Percentiles rank a stretch among this genome's conserved stretches.
phyloP scores from a whole-genome alignment of 1,140 invertebrate species.

The Pygmarrhopalites habei region DNA sequence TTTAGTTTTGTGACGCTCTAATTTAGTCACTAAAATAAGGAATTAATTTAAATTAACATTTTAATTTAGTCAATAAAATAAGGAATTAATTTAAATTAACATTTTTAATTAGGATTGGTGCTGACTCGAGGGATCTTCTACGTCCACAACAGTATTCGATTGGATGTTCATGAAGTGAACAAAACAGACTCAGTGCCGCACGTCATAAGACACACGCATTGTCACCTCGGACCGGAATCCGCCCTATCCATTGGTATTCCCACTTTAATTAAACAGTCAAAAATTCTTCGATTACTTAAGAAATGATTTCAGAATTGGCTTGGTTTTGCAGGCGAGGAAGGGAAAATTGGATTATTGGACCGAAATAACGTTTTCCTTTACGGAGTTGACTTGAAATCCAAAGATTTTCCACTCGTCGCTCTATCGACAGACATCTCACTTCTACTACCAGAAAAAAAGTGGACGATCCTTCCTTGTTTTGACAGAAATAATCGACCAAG shows the following conservation, averaged over 20 bases:
- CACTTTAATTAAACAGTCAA: too few relatives aligned
- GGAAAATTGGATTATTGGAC: slow-evolving; percentile 23
- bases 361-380: slow-evolving; percentile 21
- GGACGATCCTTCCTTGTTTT: slow-evolving; percentile 19
- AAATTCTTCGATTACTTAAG: too few relatives aligned
- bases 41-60: too few relatives aligned
- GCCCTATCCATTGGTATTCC: too few relatives aligned
- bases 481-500: slow-evolving; percentile 25
- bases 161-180: not conserved
- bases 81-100: too few relatives aligned
- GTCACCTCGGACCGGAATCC: not conserved
- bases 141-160: slow-evolving; percentile 4
- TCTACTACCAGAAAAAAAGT: not conserved
- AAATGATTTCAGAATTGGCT: too few relatives aligned
- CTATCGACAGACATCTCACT: slow-evolving; percentile 21
- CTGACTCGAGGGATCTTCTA: slow-evolving; percentile 2
- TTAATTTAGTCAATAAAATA: too few relatives aligned
- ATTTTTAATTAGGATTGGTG: not conserved
- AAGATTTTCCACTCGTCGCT: slow-evolving; percentile 16
- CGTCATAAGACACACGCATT: slow-evolving; percentile 1
- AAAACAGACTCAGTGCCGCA: not conserved
- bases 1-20: too few relatives aligned
- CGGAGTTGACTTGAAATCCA: slow-evolving; percentile 23
- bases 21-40: too few relatives aligned
- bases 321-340: not conserved